Percentiles rank a stretch among this genome's conserved stretches.
Conservation (phyloP, 2,797 vertebrate species). For the Aratinga solstitialis region DNA sequence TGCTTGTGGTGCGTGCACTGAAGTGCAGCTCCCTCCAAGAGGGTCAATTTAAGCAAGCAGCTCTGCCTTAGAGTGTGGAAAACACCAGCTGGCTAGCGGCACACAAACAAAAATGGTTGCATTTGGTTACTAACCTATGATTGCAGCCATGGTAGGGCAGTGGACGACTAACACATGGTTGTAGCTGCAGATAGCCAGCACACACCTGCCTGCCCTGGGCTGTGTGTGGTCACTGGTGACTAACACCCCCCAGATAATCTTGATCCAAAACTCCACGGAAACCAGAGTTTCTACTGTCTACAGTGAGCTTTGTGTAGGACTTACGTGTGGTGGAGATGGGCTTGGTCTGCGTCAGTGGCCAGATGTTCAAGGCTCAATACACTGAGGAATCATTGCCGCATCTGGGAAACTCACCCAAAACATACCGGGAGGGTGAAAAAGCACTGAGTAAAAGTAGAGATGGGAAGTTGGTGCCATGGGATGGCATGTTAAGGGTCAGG, state of each 20-base stretch:
- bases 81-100: background rate
- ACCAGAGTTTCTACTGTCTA: background rate
- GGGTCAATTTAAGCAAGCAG: background rate
- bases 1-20: fast-evolving
- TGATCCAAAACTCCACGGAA: background rate
- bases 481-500: fast-evolving
- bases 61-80: background rate
- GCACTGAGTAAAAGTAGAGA: fast-evolving
- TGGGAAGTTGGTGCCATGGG: fast-evolving
- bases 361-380: fast-evolving
- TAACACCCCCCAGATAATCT: background rate
- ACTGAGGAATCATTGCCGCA: fast-evolving
- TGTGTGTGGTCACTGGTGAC: background rate
- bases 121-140: background rate
- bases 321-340: background rate
- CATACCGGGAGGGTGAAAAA: fast-evolving
- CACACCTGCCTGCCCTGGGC: background rate
- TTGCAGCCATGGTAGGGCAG: fast-evolving
- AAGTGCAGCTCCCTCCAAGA: background rate
- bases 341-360: background rate
- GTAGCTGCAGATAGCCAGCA: background rate
- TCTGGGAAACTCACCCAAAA: background rate
- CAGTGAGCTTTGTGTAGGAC: background rate
- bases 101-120: no score
- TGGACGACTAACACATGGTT: background rate